A percentile compares a stretch with the other conserved stretches of the same genome.
These are phyloP conservation scores for Anabas testudineus DNA, from an alignment of 2,797 vertebrate species.

Conservation along the genomic window DNA sequence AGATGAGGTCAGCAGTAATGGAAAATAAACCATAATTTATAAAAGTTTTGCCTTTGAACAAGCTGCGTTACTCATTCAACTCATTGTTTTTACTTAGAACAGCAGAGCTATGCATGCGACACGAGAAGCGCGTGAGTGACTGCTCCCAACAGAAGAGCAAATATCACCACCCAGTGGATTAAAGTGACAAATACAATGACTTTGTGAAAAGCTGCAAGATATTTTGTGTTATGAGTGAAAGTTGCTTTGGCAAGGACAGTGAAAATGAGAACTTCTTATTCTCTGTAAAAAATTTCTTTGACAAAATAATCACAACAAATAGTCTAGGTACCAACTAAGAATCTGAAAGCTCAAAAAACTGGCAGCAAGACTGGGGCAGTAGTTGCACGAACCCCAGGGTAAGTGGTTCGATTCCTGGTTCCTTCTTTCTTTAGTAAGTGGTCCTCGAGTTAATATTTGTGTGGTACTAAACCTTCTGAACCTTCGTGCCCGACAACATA, in stretches of 20 bases:
- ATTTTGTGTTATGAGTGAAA: background rate
- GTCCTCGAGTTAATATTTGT: background rate
- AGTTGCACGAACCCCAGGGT: too few species aligned
- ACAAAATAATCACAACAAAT: background rate
- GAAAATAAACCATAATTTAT: too few species aligned
- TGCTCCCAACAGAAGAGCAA: constrained; percentile 2
- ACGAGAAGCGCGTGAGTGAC: background rate
- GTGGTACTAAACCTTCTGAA: background rate
- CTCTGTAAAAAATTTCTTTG: background rate
- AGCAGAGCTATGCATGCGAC: background rate
- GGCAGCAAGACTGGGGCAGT: too few species aligned
- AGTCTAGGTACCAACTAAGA: too few species aligned
- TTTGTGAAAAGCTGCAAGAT: background rate
- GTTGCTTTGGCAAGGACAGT: background rate
- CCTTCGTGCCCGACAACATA: constrained; percentile 53
- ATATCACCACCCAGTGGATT: constrained; percentile 65
- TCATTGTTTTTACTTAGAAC: too few species aligned
- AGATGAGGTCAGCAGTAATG: too few species aligned
- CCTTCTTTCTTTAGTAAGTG: too few species aligned
- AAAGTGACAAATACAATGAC: background rate
- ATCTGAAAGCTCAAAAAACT: background rate
- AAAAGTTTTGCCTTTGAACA: too few species aligned
- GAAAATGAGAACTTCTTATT: background rate
- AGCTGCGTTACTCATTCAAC: too few species aligned
- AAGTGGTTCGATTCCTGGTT: too few species aligned